Evolutionary conservation across 2,113 vertebrate species (phyloP), one percentile per base, ranked within the genome.

Genomic region (Clinocottus analis): DNA sequence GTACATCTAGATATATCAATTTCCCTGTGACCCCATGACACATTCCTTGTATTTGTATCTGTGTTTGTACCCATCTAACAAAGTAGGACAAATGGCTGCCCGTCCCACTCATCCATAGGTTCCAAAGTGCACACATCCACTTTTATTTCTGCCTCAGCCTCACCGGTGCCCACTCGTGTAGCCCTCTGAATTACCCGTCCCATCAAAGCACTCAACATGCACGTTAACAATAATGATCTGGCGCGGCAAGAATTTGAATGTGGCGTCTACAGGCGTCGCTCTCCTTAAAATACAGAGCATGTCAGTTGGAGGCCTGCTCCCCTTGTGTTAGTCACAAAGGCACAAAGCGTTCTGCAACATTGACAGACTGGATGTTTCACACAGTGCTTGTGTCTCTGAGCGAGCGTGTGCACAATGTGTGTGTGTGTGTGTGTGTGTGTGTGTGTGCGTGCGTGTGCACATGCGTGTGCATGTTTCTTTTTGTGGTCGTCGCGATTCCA

Each of bases 341-440:
- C 85, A 88, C 87, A 88, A 87, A 82, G 85, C 80, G 77, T 74
- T 75, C 68, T 79, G 72, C 88, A 84, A 76, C 77, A 65, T 56
- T 75, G 80, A 87, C 86, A 84, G 89, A 80, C 81, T 83, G 82
- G 60, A 79, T 79, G 80, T 74, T 79, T 79, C 84, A 77, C 76
- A 77, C 63, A 2, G 58, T 17, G 41, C 67, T 62, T 43, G 72
- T 87, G 78, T 79, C 59, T 85, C 41, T 49, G 49, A 73, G 78
- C 31, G 11, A 55, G 83, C 17, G n/a, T 31, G 29, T 31, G 29
- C n/a, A n/a, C n/a, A n/a, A n/a, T 31, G 29, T 31, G 29, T 31
- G 61, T n/a, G 45, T 31, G 37, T 61, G 58, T 33, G 53, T 43
- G 61, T n/a, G 51, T 47, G 27, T 49, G 10, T 12, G 2, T 60